Evolutionary conservation across 2,797 vertebrate genomes (phyloP), one percentile per base, ranked within the genome.

Genomic region (Bovichtus diacanthus): DNA sequence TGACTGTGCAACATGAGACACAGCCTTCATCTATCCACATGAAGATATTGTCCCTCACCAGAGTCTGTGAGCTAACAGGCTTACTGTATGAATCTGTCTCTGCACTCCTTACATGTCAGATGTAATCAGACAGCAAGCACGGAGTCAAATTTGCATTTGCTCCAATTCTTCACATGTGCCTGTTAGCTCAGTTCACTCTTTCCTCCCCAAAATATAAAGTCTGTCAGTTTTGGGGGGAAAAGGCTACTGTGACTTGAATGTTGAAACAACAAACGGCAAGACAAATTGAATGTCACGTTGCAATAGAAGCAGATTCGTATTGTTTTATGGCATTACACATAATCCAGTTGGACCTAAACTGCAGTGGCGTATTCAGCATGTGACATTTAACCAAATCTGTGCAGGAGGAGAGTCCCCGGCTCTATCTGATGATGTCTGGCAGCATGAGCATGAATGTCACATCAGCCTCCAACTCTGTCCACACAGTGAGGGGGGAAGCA

Each of bases 61-160:
- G 27, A 76, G 62, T 69, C 64, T 61, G 76, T 25, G 4, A 60
- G 69, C 74, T 60, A 72, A 64, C 66, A 76, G 55, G 11, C n/a
- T 16, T 27, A 49, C 56, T 75, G 38, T 72, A 54, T 55, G 79
- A 81, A 86, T 79, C 64, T 64, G 49, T 64, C 55, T 78, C 64
- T 66, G 21, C 44, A 51, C 76, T 80, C 77, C 31, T 67, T 85
- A 76, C 61, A 76, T 56, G 70, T 80, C 58, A 71, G 74, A 87
- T 82, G 29, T 82, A 86, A 84, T 86, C 80, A 81, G 70, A 87
- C 82, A 19, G 70, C 58, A 64, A 81, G 73, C 56, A 2, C 60
- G 23, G 65, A 83, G 65, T 89, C 69, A 82, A 86, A 86, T 90
- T 92, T 89, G 82, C 85, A 87, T 90, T 86, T 92, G 91, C 91